Base-by-base conservation (phyloP, 1,140 invertebrate species). In the Brachionus asplanchnoidis region DNA sequence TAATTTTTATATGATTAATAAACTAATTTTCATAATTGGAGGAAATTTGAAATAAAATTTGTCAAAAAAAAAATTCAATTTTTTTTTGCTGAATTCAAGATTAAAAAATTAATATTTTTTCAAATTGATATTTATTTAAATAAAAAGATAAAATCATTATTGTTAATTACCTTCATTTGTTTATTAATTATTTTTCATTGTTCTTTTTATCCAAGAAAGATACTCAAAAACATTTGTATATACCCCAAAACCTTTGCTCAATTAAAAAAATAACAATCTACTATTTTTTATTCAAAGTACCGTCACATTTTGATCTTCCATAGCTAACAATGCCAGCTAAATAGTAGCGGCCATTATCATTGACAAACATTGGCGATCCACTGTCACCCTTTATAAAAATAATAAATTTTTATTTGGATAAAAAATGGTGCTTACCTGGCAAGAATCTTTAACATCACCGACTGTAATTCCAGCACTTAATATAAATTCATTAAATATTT, bases 181-280 rank as follows among this genome's bases (percentile, higher is more conserved):
- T 36, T 2, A 28, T 36, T 36, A 36, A 36, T 36, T 36, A 7
- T 5, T 7, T 36, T 36, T 36, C 3, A 36, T 36, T 36, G 32
- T 36, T 36, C 7, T 36, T 36, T 36, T 36, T 6, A 77, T 77
- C 73, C 73, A 77, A 2, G 42, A 23, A 26, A 77, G 20, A 53
- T 77, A 77, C 46, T 46, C 40, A 46, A 36, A 77, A 26, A 77
- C 73, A 28, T 50, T 77, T 2, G 73, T 77, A 17, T 77, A 77
- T 14, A 77, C 73, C 8, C 73, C 73, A 77, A 20, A 77, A 23
- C 73, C 73, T 77, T 50, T 36, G 0, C 2, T 6, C 1, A 36
- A 36, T 26, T 11, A 46, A 20, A 40, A n/a, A 50, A 50, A 8
- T 50, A 50, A 20, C 12, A 7, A 44, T 53, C 3, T 42, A 2